Conservation (phyloP, 2,113 vertebrate genomes). For the Maccullochella peelii region DNA sequence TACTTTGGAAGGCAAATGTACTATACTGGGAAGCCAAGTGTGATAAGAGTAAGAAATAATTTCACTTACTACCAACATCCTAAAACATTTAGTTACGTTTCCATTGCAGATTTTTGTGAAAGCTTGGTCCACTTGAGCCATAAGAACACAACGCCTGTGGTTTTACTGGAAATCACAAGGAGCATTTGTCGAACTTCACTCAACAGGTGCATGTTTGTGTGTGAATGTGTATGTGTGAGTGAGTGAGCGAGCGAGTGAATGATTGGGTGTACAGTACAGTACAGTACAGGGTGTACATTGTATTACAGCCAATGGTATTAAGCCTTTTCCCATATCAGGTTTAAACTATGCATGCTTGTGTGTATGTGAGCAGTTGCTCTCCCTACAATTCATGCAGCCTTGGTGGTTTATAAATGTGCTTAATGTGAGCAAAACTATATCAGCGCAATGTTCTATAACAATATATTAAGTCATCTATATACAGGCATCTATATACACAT, state of each 20-base stretch:
- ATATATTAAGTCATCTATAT: background rate
- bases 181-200: slow-evolving; percentile 85
- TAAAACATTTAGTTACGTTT: background rate
- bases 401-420: background rate
- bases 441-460: background rate
- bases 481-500: background rate
- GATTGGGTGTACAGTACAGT: background rate
- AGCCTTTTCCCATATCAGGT: background rate
- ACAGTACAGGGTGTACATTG: no score
- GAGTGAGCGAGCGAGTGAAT: no score
- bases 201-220: slow-evolving; percentile 61
- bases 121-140: slow-evolving; percentile 30
- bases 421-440: background rate
- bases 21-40: background rate
- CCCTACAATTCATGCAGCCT: background rate
- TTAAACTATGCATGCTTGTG: background rate
- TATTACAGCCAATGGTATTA: background rate
- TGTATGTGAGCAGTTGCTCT: background rate
- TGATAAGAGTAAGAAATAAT: background rate
- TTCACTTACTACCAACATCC: background rate
- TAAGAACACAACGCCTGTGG: slow-evolving; percentile 62
- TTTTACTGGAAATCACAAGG: slow-evolving; percentile 79
- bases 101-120: slow-evolving; percentile 71
- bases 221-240: background rate
- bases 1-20: slow-evolving; percentile 3